Percentiles rank a stretch among this genome's conserved stretches.
Evolutionary conservation across 2,797 vertebrate genomes (phyloP).

Genomic region (Danio albolineatus): DNA sequence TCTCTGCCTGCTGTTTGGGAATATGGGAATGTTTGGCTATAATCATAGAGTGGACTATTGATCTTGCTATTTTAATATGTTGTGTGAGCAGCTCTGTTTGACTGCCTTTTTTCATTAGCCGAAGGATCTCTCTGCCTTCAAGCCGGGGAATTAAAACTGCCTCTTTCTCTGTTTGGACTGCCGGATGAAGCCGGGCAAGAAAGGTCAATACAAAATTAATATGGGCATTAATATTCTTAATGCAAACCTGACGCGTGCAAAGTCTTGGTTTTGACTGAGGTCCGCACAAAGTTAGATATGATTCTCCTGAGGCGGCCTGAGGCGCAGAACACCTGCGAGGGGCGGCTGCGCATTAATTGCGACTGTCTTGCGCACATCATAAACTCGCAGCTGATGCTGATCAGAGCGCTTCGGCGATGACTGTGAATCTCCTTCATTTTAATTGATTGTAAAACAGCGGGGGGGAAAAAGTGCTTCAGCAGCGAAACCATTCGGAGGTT

Average conservation of each 20-base stretch:
- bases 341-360: slow-evolving; percentile 57
- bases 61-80: slow-evolving; percentile 65
- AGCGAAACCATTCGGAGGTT: slow-evolving; percentile 71
- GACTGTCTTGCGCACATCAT: slow-evolving; percentile 55
- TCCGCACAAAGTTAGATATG: slow-evolving; percentile 76
- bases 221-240: slow-evolving; percentile 82
- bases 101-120: slow-evolving; percentile 64
- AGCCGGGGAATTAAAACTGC: slow-evolving; percentile 74
- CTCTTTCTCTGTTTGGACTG: slow-evolving; percentile 78
- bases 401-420: slow-evolving; percentile 63
- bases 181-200: slow-evolving; percentile 66
- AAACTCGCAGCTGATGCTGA: slow-evolving; percentile 65
- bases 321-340: slow-evolving; percentile 29
- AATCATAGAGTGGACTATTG: slow-evolving; percentile 62
- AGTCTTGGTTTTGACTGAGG: slow-evolving; percentile 74
- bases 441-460: slow-evolving; percentile 77
- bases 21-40: slow-evolving; percentile 61
- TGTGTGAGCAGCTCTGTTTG: slow-evolving; percentile 59
- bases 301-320: slow-evolving; percentile 52
- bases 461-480: slow-evolving; percentile 71
- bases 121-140: slow-evolving; percentile 53
- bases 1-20: slow-evolving; percentile 44
- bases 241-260: slow-evolving; percentile 72
- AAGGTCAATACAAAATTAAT: slow-evolving; percentile 84
- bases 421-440: slow-evolving; percentile 60